Evolutionary conservation across 2,888 invertebrate genomes (phyloP).

Genomic region (Gortyna flavago): DNA sequence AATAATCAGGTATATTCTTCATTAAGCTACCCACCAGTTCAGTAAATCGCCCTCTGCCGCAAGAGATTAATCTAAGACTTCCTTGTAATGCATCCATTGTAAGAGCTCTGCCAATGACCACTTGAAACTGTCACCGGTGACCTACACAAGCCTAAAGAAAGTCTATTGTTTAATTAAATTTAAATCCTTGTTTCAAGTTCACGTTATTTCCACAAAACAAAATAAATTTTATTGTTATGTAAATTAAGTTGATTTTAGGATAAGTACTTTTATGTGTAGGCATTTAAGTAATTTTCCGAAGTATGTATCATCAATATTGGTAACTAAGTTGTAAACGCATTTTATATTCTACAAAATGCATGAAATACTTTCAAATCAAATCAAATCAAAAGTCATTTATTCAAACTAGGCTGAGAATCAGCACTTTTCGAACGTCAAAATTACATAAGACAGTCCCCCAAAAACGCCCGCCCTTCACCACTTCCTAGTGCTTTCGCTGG

Average conservation of each 20-base stretch:
- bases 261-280: not conserved
- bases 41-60: not conserved
- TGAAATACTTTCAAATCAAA: not conserved
- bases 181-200: not conserved
- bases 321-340: not conserved
- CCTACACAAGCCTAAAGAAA: not conserved
- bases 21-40: not conserved
- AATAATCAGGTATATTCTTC: slow-evolving; percentile 4
- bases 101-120: not conserved
- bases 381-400: no score
- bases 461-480: no score
- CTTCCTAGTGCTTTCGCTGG: no score
- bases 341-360: not conserved
- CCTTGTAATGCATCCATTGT: not conserved
- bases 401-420: no score
- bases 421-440: no score
- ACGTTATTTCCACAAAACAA: not conserved
- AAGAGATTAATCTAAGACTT: not conserved
- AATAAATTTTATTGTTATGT: not conserved
- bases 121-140: not conserved
- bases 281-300: not conserved
- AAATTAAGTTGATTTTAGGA: slow-evolving; percentile 7
- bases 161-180: no score
- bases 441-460: no score
- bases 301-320: not conserved